These are phyloP conservation scores for Gadopsis bispinosus DNA, from an alignment of 2,797 vertebrate species.

Conservation along the genomic window DNA sequence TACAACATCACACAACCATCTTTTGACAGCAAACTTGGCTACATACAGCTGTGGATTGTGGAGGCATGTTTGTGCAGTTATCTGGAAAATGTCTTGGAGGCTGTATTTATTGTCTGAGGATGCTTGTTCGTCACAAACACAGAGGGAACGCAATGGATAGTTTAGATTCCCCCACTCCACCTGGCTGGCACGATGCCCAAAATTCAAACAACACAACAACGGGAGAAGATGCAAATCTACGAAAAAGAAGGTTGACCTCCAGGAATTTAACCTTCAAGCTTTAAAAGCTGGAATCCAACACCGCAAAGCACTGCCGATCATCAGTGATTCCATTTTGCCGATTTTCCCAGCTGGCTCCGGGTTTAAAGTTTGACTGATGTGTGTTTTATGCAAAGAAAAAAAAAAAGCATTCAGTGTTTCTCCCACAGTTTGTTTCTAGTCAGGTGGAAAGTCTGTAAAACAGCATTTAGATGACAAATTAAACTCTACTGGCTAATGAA, in stretches of 20 bases:
- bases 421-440: slow-evolving; percentile 9
- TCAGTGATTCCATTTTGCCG: slow-evolving; percentile 32
- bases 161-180: neutral
- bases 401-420: slow-evolving; percentile 5
- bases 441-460: slow-evolving; percentile 10
- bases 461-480: neutral
- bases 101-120: neutral
- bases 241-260: slow-evolving; percentile 4
- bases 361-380: slow-evolving; percentile 23
- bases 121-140: neutral
- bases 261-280: slow-evolving; percentile 17
- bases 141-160: neutral
- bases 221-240: neutral
- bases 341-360: slow-evolving; percentile 28
- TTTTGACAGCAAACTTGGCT: neutral
- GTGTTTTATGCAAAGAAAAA: slow-evolving; percentile 6
- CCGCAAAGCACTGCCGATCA: slow-evolving; percentile 19
- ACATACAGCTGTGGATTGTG: neutral
- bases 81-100: neutral
- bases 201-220: neutral
- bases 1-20: neutral
- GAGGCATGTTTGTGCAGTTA: neutral
- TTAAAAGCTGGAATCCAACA: neutral
- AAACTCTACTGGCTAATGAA: slow-evolving; percentile 26
- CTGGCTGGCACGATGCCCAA: neutral